Evolutionary conservation across 2,888 invertebrate species (phyloP).

Genomic region (Ochropleura plecta): DNA sequence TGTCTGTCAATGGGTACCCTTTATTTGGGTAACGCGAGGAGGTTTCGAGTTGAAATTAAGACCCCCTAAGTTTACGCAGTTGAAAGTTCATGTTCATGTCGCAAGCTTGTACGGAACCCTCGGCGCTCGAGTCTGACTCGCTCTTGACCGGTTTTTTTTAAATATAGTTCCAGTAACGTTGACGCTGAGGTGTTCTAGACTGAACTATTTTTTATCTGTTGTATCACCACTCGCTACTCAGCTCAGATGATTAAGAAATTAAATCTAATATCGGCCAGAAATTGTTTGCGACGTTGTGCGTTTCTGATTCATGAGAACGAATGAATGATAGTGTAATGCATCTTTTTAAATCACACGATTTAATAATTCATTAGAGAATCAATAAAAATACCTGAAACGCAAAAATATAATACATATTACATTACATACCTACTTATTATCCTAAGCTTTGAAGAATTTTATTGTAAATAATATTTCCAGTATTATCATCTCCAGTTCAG

Average conservation of each 20-base stretch:
- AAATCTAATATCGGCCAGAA: not conserved
- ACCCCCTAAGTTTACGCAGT: too few species aligned
- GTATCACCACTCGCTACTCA: not conserved
- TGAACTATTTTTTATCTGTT: not conserved
- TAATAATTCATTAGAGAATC: not conserved
- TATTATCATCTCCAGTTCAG: conserved; percentile 9
- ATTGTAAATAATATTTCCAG: conserved; percentile 49
- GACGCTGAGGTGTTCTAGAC: not conserved
- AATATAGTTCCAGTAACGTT: not conserved
- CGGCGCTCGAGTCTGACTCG: too few species aligned
- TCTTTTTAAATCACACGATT: conserved; percentile 2
- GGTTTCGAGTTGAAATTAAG: too few species aligned
- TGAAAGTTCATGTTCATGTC: too few species aligned
- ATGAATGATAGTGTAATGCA: not conserved
- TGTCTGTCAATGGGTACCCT: too few species aligned
- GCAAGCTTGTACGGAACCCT: too few species aligned
- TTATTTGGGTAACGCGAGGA: too few species aligned
- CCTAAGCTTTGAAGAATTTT: conserved; percentile 30
- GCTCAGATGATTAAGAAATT: not conserved
- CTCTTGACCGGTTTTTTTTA: not conserved
- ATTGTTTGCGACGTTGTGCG: not conserved
- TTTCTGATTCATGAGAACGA: not conserved
- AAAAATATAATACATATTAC: not conserved
- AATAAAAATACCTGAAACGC: not conserved
- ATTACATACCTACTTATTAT: conserved; percentile 13